A percentile compares a stretch with the other conserved stretches of the same genome.
These are phyloP conservation scores for Psettodes erumei DNA, from an alignment of 2,113 vertebrate genomes.

Conservation along the genomic window DNA sequence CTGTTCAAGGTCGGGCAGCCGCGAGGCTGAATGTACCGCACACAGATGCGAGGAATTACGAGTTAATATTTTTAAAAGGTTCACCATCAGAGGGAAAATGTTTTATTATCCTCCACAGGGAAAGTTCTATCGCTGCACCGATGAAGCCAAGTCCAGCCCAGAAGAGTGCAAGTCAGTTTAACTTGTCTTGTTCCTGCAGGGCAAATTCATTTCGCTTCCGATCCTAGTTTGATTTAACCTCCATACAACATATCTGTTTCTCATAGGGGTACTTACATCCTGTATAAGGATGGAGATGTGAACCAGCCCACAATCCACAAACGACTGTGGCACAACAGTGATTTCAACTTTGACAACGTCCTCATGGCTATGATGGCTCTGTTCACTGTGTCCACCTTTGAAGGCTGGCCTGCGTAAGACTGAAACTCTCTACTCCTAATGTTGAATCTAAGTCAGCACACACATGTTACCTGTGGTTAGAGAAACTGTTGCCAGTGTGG, in stretches of 20 bases:
- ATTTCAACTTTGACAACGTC: constrained; percentile 99
- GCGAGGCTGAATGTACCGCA: background rate
- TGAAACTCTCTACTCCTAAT: background rate
- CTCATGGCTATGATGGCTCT: constrained; percentile 99
- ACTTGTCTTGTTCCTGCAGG: background rate
- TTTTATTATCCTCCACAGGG: constrained; percentile 82
- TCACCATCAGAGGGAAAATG: background rate
- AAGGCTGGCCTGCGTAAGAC: constrained; percentile 98
- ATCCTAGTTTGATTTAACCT: background rate
- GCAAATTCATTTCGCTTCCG: background rate
- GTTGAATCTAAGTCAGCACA: background rate
- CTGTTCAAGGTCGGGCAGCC: constrained; percentile 92
- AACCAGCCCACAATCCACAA: constrained; percentile 92
- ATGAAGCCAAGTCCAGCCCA: constrained; percentile 93
- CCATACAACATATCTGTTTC: constrained; percentile 6
- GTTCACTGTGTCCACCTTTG: constrained; percentile 98
- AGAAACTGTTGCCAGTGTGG: background rate
- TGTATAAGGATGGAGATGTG: constrained; percentile 97
- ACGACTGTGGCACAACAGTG: constrained; percentile 95
- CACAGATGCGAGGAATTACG: background rate
- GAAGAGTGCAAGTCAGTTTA: constrained; percentile 93
- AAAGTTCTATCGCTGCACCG: constrained; percentile 97
- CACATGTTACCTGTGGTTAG: background rate
- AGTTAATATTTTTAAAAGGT: background rate
- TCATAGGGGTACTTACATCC: constrained; percentile 90